Base-by-base conservation (phyloP, 2,113 vertebrate genomes). In the Rhagologus leucostigma region DNA sequence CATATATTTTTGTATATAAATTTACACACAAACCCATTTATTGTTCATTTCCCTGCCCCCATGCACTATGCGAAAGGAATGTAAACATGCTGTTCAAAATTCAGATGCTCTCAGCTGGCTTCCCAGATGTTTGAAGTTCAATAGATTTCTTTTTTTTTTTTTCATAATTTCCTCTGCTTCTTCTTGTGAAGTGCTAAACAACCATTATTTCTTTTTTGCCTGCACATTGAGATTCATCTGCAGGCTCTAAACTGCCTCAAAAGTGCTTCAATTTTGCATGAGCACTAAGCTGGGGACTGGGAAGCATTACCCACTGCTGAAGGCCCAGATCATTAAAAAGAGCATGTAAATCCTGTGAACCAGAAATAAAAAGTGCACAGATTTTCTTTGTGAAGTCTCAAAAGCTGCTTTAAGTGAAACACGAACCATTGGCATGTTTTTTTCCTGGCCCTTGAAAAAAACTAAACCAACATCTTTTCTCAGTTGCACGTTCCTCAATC, bases 221-320 rank as follows among this genome's bases (percentile, higher is more conserved):
- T 97, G 95, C 85, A 94, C 94, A 95, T 97, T 97, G 98, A 97
- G 96, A 98, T 98, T 98, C 97, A 97, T 98, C 97, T 95, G 91
- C 95, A 94, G 89, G 84, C 93, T 96, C 94, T 97, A 98, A 98
- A 97, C 92, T 95, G 96, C 95, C 87, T 98, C 97, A 91, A 97
- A 98, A 98, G 97, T 97, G 95, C 97, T 98, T 99, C 98, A 98
- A 98, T 99, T 98, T 99, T 99, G 97, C 98, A 99, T 99, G 98
- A 99, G 98, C 80, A 42, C 97, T 98, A 98, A 98, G 97, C 98
- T 98, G 98, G 96, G 97, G 95, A 97, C 98, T 98, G 98, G 96
- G 97, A 98, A 97, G 97, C 97, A 96, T 98, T 98, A 98, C 67
- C 87, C 96, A 94, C 96, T 96, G 92, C 96, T 96, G 96, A 98